phyloP scores from a whole-genome alignment of 2,113 vertebrate genomes.

The Ceyx cyanopectus region DNA sequence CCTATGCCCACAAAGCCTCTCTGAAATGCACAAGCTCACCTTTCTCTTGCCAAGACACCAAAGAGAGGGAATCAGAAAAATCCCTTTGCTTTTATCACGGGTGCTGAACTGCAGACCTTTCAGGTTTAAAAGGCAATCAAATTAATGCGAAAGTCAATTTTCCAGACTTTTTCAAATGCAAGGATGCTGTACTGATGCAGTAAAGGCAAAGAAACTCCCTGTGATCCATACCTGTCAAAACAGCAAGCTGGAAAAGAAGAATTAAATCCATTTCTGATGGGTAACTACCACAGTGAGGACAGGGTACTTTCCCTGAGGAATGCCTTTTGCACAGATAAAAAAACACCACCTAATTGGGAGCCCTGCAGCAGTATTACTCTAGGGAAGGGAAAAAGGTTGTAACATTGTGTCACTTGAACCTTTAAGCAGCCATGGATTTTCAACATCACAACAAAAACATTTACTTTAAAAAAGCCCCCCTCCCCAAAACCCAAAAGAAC shows the following conservation, averaged over 20 bases:
- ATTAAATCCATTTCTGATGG: background rate
- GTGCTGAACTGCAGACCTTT: background rate
- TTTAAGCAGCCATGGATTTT: background rate
- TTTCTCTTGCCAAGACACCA: background rate
- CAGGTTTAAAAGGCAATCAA: background rate
- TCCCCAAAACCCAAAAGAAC: too few relatives aligned
- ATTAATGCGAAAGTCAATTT: background rate
- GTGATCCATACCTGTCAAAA: background rate
- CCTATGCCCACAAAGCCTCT: background rate
- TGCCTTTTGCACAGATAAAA: background rate
- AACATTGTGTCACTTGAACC: background rate
- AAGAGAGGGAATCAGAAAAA: background rate
- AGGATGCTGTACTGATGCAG: background rate
- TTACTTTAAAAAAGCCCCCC: background rate
- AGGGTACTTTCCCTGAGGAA: background rate
- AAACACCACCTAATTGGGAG: background rate
- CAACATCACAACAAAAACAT: background rate
- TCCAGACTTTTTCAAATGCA: slow-evolving; percentile 6
- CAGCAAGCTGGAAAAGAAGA: background rate
- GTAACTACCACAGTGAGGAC: background rate
- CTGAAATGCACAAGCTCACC: background rate
- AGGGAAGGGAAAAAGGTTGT: background rate
- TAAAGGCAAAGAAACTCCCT: background rate
- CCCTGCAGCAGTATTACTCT: background rate
- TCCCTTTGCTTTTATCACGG: background rate